Percentiles rank a stretch among this genome's conserved stretches.
These are phyloP conservation scores for Otus sunia DNA, from an alignment of 2,113 vertebrate genomes.

Conservation along the genomic window DNA sequence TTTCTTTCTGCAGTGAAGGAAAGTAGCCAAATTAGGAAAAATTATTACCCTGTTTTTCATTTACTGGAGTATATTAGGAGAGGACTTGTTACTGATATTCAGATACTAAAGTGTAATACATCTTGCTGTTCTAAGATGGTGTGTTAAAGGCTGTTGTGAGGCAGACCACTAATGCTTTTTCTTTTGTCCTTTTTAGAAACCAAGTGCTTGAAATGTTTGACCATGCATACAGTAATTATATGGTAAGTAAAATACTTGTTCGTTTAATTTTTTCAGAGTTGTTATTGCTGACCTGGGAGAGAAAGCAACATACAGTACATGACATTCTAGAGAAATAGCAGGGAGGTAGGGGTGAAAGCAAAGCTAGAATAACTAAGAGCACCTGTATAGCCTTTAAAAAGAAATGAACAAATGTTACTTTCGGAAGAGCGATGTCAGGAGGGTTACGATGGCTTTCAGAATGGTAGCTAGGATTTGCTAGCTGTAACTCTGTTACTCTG, in stretches of 20 bases:
- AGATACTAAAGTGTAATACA: neutral
- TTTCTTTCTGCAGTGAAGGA: neutral
- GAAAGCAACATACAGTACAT: neutral
- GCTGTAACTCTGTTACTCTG: neutral
- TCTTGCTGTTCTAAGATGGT: neutral
- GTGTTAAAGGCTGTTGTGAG: neutral
- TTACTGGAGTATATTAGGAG: neutral
- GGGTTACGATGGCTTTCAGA: neutral
- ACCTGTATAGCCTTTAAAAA: neutral
- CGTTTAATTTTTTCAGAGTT: neutral
- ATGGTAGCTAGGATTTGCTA: neutral
- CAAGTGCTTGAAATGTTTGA: conserved; percentile 99
- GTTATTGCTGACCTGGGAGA: neutral
- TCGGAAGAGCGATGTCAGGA: neutral
- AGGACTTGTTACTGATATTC: neutral
- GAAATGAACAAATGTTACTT: neutral
- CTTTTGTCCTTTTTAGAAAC: conserved; percentile 76
- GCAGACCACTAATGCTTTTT: neutral
- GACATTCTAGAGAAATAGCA: neutral
- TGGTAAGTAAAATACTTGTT: conserved; percentile 81
- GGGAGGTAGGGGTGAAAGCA: neutral
- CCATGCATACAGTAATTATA: conserved; percentile 97
- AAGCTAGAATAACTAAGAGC: neutral
- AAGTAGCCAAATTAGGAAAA: neutral
- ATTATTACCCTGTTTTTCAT: accelerated